phyloP scores from a whole-genome alignment of 2,888 invertebrate species.

The Imbricaverruca yamaguchii region DNA sequence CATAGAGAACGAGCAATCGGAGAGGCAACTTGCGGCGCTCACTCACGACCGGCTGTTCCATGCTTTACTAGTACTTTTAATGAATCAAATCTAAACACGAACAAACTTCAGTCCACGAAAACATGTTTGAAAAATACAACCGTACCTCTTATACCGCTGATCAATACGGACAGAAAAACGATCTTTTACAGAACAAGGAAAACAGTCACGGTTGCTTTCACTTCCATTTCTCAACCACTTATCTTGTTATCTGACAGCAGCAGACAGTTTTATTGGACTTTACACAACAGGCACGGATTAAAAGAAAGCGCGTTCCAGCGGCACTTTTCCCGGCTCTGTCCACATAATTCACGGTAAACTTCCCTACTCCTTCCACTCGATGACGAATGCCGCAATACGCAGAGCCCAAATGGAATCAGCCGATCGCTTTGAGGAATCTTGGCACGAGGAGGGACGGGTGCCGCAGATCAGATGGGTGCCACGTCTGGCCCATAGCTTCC shows the following conservation, averaged over 20 bases:
- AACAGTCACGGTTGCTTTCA: conserved; percentile 2
- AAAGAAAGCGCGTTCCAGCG: conserved; percentile 7
- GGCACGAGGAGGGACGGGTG: not conserved
- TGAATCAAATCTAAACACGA: too few species aligned
- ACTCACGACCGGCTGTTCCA: too few species aligned
- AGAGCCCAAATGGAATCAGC: not conserved
- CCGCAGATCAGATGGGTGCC: too few species aligned
- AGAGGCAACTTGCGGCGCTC: too few species aligned
- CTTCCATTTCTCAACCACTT: conserved; percentile 11
- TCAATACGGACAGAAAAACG: not conserved
- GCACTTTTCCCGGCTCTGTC: not conserved
- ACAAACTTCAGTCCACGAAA: too few species aligned
- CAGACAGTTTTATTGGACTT: conserved; percentile 13
- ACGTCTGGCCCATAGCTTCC: too few species aligned
- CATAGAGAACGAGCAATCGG: too few species aligned
- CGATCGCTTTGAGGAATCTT: not conserved
- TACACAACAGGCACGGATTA: conserved; percentile 8
- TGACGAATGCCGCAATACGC: not conserved
- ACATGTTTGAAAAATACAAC: too few species aligned
- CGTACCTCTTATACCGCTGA: not conserved
- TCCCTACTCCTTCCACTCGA: not conserved
- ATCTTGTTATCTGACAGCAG: conserved; percentile 1
- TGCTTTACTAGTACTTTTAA: too few species aligned
- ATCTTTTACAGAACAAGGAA: not conserved
- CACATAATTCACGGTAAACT: not conserved